phyloP scores from a whole-genome alignment of 2,888 invertebrate genomes.

The Drosophila anomelani region DNA sequence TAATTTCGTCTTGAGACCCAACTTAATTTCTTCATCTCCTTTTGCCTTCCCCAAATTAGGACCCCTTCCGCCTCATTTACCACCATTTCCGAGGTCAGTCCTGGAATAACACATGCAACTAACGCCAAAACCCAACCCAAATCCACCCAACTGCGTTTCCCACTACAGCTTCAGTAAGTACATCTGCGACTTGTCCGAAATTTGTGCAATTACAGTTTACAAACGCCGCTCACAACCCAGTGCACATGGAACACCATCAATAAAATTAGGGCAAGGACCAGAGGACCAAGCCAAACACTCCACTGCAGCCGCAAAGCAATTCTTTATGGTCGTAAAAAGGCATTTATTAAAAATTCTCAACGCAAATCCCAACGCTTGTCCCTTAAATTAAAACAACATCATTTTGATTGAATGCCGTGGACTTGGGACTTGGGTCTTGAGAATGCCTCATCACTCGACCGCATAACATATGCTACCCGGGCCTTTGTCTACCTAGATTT shows the following conservation, averaged over 20 bases:
- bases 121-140: constrained; percentile 6
- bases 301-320: constrained; percentile 47
- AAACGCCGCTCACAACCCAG: constrained; percentile 68
- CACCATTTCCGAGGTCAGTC: constrained; percentile 46
- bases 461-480: constrained; percentile 73
- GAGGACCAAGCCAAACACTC: constrained; percentile 12
- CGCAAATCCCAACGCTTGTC: constrained; percentile 68
- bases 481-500: constrained; percentile 61
- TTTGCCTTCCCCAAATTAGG: constrained; percentile 31
- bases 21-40: background rate
- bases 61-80: constrained; percentile 37
- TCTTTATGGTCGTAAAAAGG: constrained; percentile 55
- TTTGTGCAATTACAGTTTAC: constrained; percentile 69
- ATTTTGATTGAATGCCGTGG: constrained; percentile 77
- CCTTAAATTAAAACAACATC: constrained; percentile 79
- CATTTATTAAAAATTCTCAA: constrained; percentile 81
- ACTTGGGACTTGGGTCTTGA: constrained; percentile 15
- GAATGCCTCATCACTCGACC: constrained; percentile 43
- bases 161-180: constrained; percentile 1
- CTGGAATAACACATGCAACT: constrained; percentile 61
- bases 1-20: background rate
- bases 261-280: constrained; percentile 72
- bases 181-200: constrained; percentile 50
- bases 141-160: constrained; percentile 18
- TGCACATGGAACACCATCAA: constrained; percentile 76